Evolutionary conservation across 2,797 vertebrate genomes (phyloP), one percentile per base, ranked within the genome.

Genomic region (Sebastes elongatus): DNA sequence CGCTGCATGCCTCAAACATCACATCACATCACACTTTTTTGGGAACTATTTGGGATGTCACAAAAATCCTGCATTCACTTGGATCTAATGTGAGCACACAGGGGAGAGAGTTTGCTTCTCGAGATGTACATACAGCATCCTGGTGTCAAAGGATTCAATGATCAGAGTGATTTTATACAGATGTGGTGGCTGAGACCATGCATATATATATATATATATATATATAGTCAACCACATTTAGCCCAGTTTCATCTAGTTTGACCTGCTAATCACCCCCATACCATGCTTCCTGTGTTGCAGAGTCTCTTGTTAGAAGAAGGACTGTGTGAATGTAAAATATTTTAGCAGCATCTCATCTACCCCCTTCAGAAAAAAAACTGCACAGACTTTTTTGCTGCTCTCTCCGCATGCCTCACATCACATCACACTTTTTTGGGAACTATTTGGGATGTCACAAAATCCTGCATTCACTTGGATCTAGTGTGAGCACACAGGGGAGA

Each of bases 311-410:
- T 16, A 42, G 13, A 16, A 42, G 13, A 42, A 42, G 6, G 2
- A 2, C 33, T 35, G 33, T 13, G 33, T 13, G 33, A 35, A 35
- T 35, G 33, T 4, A 66, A 8, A 55, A 74, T 16, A 14, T 66
- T 70, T 56, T 2, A 38, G 35, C 11, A 13, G 35, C 35, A 38
- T 32, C 33, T 35, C 33, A 35, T 35, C 33, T 35, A 35, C 33
- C 33, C 33, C 33, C 4, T 0, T 0, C 10, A 33, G 3, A 35
- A 11, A 25, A 25, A n/a, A 74, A 80, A 79, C 67, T 84, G 84
- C 77, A 73, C 78, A 87, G 84, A 93, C 92, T 92, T 91, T 90
- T 89, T 86, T 84, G 23, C 78, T 88, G 76, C 65, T 86, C 65
- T 80, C 28, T 86, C 33, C 33, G 66, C 76, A 74, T 52, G 72